Evolutionary conservation across 2,113 vertebrate genomes (phyloP), one percentile per base, ranked within the genome.

Genomic region (Corvus moneduloides): DNA sequence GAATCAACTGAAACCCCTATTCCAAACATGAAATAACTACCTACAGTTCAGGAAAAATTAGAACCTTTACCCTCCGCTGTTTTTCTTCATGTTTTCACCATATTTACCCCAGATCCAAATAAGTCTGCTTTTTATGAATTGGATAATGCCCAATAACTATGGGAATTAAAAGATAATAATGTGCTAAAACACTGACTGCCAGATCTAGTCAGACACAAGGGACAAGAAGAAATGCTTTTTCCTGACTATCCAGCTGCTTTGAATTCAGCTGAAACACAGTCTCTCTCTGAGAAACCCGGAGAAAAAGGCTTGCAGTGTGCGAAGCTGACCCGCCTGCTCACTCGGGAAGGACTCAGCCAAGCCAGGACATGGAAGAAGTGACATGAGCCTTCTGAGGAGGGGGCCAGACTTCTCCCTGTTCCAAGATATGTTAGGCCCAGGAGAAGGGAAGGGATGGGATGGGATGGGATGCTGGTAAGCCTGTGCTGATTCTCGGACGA

Each of bases 181-280:
- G 80, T 95, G 95, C 90, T 92, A 92, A 94, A 93, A 81, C 54
- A 90, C 23, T 76, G 80, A 37, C 88, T 96, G 94, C 95, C 95
- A 95, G 88, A 96, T 93, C 71, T 62, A 90, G 90, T 76, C 54
- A 87, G 66, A 95, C 96, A 93, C 94, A 69, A 82, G 96, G 96
- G 96, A 97, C 80, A 91, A 82, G 77, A 59, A 93, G 78, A 90
- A 96, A 95, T 94, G 66, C 90, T 95, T 95, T 93, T 95, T 49
- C 92, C 88, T 92, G 79, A 86, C 54, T 73, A 33, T 95, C 73
- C 96, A 97, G 95, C 92, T 97, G 96, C 94, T 95, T 96, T 87
- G 92, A 95, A 90, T 96, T 95, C 90, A 89, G 80, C 90, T 92
- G 90, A 90, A 95, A 78, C 62, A n/a, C 43, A 64, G 88, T 1